A percentile compares a stretch with the other conserved stretches of the same genome.
These are phyloP conservation scores for Cerceris ruficornis DNA, from an alignment of 2,888 invertebrate species.

Conservation along the genomic window DNA sequence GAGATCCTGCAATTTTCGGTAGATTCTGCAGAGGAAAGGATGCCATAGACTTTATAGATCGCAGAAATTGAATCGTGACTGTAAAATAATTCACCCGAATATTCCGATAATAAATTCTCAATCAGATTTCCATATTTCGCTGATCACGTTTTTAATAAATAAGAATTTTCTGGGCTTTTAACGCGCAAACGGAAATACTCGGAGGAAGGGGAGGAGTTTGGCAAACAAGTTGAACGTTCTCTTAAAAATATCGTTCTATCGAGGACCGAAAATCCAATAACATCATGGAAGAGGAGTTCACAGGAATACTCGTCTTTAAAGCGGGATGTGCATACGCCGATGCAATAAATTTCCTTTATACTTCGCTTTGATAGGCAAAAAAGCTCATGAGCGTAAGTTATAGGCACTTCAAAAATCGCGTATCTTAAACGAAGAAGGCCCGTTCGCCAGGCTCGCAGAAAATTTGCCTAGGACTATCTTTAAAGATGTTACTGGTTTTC, in stretches of 20 bases:
- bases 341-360: slow-evolving; percentile 75
- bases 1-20: too few relatives aligned
- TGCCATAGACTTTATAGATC: too few relatives aligned
- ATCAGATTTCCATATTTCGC: too few relatives aligned
- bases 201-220: slow-evolving; percentile 1
- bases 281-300: slow-evolving; percentile 36
- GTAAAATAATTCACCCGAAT: too few relatives aligned
- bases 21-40: too few relatives aligned
- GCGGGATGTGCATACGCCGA: slow-evolving; percentile 65
- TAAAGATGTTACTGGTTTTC: slow-evolving; percentile 13
- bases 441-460: slow-evolving; percentile 43
- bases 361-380: slow-evolving; percentile 75
- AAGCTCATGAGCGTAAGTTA: slow-evolving; percentile 72
- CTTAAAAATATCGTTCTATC: slow-evolving; percentile 52
- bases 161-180: too few relatives aligned
- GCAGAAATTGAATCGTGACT: too few relatives aligned
- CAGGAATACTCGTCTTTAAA: slow-evolving; percentile 44
- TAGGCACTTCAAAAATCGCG: slow-evolving; percentile 72
- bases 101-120: too few relatives aligned
- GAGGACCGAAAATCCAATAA: slow-evolving; percentile 60
- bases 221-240: slow-evolving; percentile 47
- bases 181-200: too few relatives aligned
- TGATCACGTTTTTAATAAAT: too few relatives aligned
- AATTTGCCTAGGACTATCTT: slow-evolving; percentile 46
- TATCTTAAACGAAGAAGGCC: slow-evolving; percentile 44